Percentiles rank a stretch among this genome's conserved stretches.
phyloP scores from a whole-genome alignment of 2,888 invertebrate species.

The Abrostola triplasia region DNA sequence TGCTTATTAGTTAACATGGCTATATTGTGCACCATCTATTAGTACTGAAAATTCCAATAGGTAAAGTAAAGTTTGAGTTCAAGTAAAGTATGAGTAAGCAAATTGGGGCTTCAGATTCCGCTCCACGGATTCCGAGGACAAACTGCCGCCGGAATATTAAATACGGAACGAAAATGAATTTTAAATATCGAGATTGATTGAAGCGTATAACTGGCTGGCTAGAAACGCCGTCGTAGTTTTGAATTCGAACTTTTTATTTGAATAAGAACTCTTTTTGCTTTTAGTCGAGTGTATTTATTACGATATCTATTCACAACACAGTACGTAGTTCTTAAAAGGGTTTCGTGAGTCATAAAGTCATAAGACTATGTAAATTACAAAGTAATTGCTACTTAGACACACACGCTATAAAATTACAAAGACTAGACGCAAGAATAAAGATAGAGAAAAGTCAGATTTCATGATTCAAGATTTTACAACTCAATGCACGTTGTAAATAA shows the following conservation, averaged over 20 bases:
- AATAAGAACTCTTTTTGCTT: constrained; percentile 17
- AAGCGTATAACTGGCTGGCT: constrained; percentile 21
- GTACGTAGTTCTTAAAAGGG: background rate
- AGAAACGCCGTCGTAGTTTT: constrained; percentile 23
- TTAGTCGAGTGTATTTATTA: constrained; percentile 5
- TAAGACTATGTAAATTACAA: constrained; percentile 4
- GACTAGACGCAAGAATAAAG: background rate
- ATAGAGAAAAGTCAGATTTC: constrained; percentile 18
- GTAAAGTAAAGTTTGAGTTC: constrained; percentile 25
- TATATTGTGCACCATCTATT: constrained; percentile 16
- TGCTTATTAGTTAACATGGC: constrained; percentile 21
- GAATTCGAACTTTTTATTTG: constrained; percentile 25
- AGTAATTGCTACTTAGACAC: constrained; percentile 18
- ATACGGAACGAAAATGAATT: constrained; percentile 22
- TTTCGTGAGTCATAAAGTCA: background rate
- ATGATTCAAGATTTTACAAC: constrained; percentile 22
- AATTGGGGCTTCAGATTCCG: constrained; percentile 28
- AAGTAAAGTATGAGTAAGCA: constrained; percentile 9
- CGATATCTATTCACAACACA: background rate
- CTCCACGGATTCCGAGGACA: constrained; percentile 4
- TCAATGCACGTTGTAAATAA: background rate
- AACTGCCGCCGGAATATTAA: constrained; percentile 21
- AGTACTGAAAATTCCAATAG: constrained; percentile 28
- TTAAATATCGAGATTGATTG: constrained; percentile 38
- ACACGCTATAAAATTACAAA: constrained; percentile 21